Conservation (phyloP, 1,140 invertebrate genomes). For the Pygmarrhopalites habei region DNA sequence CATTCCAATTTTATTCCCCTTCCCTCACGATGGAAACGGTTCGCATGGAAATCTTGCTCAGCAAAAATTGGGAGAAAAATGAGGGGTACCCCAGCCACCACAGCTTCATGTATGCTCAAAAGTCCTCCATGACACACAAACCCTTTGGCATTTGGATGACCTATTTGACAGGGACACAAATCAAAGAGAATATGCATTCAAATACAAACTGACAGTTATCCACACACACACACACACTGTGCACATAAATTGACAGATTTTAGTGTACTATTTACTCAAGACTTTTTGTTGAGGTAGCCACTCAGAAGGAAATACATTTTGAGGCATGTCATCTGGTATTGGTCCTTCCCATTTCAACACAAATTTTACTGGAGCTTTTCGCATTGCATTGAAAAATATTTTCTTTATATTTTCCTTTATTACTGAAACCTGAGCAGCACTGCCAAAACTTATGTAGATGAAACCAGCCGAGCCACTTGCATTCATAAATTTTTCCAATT, state of each 20-base stretch:
- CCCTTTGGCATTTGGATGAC: slow-evolving; percentile 30
- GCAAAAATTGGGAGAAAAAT: slow-evolving; percentile 27
- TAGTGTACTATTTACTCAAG: slow-evolving; percentile 20
- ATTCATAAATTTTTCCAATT: not conserved
- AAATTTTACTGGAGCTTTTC: slow-evolving; percentile 13
- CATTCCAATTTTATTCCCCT: slow-evolving; percentile 15
- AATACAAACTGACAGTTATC: not conserved
- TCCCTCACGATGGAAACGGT: not conserved
- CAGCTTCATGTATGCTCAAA: slow-evolving; percentile 23
- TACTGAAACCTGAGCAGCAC: slow-evolving; percentile 31
- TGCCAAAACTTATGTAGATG: slow-evolving; percentile 52
- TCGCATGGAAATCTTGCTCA: slow-evolving; percentile 31
- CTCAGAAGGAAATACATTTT: slow-evolving; percentile 28
- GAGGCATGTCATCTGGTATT: slow-evolving; percentile 20
- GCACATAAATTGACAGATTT: not conserved
- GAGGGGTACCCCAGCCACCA: slow-evolving; percentile 19
- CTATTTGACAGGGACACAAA: slow-evolving; percentile 1
- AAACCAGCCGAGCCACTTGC: no score
- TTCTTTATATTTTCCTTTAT: slow-evolving; percentile 14
- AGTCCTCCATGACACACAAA: slow-evolving; percentile 33
- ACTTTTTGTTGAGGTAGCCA: slow-evolving; percentile 40
- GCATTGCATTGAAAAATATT: slow-evolving; percentile 26
- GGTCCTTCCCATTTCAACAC: slow-evolving; percentile 37
- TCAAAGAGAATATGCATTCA: not conserved
- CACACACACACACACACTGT: no score